Evolutionary conservation across 1,140 invertebrate species (phyloP), one percentile per base, ranked within the genome.

Genomic region (Neocloeon triangulifer): DNA sequence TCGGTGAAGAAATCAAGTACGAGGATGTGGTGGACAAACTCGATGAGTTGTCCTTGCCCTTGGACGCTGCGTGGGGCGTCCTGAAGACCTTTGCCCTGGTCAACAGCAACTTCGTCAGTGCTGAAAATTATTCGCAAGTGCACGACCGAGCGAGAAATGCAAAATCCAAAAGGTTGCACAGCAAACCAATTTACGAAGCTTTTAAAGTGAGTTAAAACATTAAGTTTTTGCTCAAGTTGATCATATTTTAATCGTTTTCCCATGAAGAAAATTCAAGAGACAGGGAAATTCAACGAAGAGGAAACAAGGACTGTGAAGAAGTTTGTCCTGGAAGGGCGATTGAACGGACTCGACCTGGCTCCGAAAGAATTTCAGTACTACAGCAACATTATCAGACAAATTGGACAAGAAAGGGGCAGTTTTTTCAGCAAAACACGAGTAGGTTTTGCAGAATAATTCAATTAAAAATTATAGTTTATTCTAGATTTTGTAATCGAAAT

Each of bases 61-160:
- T 92, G 21, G 74, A 82, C 43, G 63, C 70, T 19, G 81, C 77
- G n/a, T 88, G 78, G 77, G 77, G 77, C 19, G 61, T 82, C 37
- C 68, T 79, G 0, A 88, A 84, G 50, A 69, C 73, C 17, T 51
- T 91, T 8, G 82, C 74, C 46, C 56, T 77, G 30, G 73, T 77
- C n/a, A 76, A 77, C 45, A 70, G 66, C 41, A 69, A 69, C n/a
- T 41, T 76, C 14, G 78, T 84, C 61, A 70, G 78, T 6, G 71
- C 70, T 5, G 67, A 70, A 43, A 68, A 59, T 19, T 86, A 82
- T 43, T 50, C 71, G 33, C 60, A 66, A 35, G 73, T 85, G 32
- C 70, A 79, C 40, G 64, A 73, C 36, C 51, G 76, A 39, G 75
- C 76, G 1, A 55, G 60, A 30, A 60, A 59, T 44, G 71, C 74